Conservation (phyloP, 2,888 invertebrate genomes). For the Cephus pygmeus region DNA sequence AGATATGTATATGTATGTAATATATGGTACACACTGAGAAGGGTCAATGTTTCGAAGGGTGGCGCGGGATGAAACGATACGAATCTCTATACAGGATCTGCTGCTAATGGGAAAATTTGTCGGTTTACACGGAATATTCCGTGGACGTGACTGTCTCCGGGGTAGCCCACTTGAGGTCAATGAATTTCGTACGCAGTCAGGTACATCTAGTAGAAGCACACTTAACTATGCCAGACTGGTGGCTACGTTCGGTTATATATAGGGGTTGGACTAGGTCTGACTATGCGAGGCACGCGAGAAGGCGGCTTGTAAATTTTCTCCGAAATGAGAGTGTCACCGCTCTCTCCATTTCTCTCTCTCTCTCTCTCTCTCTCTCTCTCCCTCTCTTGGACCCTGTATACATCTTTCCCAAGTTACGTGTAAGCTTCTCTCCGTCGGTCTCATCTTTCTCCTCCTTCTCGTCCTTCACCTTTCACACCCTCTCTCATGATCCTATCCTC, state of each 20-base stretch:
- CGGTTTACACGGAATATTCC: slow-evolving; percentile 6
- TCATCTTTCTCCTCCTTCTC: slow-evolving; percentile 18
- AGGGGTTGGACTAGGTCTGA: slow-evolving; percentile 57
- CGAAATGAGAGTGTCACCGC: slow-evolving; percentile 65
- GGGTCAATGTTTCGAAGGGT: too few species aligned
- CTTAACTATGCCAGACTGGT: slow-evolving; percentile 58
- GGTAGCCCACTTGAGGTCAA: slow-evolving; percentile 28
- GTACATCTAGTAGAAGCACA: slow-evolving; percentile 49
- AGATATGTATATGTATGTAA: too few species aligned
- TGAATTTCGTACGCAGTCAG: slow-evolving; percentile 54
- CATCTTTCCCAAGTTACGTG: slow-evolving; percentile 20
- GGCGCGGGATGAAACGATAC: too few species aligned
- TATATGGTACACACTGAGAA: too few species aligned
- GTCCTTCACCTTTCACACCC: slow-evolving; percentile 26
- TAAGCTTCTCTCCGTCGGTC: not conserved
- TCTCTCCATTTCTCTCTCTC: slow-evolving; percentile 27
- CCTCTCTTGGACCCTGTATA: slow-evolving; percentile 21
- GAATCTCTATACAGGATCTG: too few species aligned
- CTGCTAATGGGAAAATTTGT: too few species aligned
- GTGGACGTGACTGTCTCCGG: slow-evolving; percentile 8
- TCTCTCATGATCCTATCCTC: slow-evolving; percentile 39
- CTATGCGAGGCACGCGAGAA: slow-evolving; percentile 65
- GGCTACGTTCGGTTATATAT: slow-evolving; percentile 47
- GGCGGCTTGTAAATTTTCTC: slow-evolving; percentile 64
- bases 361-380: not conserved